A percentile compares a stretch with the other conserved stretches of the same genome.
These are phyloP conservation scores for Caloenas nicobarica DNA, from an alignment of 2,113 vertebrate species.

Conservation along the genomic window DNA sequence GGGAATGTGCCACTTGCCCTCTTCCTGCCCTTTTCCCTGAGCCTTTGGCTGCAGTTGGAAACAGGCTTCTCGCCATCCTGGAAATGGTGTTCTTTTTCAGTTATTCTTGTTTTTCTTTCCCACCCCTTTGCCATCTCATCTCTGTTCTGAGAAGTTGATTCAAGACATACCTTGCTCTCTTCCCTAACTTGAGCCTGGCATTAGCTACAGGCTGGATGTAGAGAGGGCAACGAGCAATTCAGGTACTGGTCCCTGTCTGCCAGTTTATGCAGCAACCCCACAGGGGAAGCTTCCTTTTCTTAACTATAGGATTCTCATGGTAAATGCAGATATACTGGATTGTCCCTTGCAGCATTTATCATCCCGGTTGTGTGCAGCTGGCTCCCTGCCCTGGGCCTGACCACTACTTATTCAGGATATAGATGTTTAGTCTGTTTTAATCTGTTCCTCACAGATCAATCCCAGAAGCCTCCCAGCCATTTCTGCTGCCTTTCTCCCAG, in stretches of 20 bases:
- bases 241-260: neutral
- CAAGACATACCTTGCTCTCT: neutral
- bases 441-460: conserved; percentile 1
- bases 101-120: neutral
- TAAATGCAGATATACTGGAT: neutral
- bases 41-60: accelerated
- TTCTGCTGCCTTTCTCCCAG: neutral
- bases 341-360: neutral
- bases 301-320: neutral
- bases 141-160: neutral
- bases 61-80: neutral
- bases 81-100: neutral
- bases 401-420: neutral
- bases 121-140: neutral
- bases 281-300: neutral
- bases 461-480: neutral
- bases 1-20: neutral
- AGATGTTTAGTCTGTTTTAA: conserved; percentile 13
- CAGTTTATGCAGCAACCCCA: neutral
- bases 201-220: too few relatives aligned
- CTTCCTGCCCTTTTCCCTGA: neutral
- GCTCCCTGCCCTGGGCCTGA: neutral
- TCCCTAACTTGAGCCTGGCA: neutral
- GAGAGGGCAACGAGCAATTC: neutral
- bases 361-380: neutral